Evolutionary conservation across 2,888 invertebrate genomes (phyloP).

Genomic region (Protophormia terraenovae): DNA sequence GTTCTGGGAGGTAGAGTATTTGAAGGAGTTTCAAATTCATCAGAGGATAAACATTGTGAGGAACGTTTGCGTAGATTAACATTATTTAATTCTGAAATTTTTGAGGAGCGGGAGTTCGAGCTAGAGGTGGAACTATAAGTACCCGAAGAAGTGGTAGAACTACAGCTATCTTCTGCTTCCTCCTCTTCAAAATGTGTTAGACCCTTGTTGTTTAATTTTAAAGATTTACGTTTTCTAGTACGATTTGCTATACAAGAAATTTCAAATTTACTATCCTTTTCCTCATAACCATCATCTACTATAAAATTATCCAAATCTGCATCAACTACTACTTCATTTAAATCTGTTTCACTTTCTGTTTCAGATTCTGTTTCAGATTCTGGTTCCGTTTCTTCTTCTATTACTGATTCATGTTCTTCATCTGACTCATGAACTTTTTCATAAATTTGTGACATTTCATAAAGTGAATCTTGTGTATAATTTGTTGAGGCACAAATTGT

Average conservation of each 20-base stretch:
- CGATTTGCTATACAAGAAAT: conserved; percentile 65
- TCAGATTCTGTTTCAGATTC: background rate
- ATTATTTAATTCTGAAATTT: background rate
- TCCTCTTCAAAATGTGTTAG: background rate
- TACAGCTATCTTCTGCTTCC: background rate
- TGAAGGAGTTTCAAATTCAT: background rate
- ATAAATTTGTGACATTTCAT: conserved; percentile 18
- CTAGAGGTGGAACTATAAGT: too few relatives aligned
- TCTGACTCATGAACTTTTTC: background rate
- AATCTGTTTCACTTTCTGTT: background rate
- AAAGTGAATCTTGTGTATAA: background rate
- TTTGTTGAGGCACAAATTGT: conserved; percentile 32
- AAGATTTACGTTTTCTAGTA: conserved; percentile 50
- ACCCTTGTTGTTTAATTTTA: background rate
- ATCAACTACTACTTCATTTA: background rate
- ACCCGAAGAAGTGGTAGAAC: background rate
- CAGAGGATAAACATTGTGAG: background rate
- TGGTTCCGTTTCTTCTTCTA: background rate
- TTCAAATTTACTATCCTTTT: conserved; percentile 15
- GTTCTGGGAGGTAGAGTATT: background rate
- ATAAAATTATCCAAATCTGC: background rate
- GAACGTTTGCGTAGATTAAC: background rate
- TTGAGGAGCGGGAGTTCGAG: background rate
- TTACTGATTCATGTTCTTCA: background rate
- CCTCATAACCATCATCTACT: background rate